Evolutionary conservation across 2,797 vertebrate genomes (phyloP).

Genomic region (Phrynocephalus forsythii): DNA sequence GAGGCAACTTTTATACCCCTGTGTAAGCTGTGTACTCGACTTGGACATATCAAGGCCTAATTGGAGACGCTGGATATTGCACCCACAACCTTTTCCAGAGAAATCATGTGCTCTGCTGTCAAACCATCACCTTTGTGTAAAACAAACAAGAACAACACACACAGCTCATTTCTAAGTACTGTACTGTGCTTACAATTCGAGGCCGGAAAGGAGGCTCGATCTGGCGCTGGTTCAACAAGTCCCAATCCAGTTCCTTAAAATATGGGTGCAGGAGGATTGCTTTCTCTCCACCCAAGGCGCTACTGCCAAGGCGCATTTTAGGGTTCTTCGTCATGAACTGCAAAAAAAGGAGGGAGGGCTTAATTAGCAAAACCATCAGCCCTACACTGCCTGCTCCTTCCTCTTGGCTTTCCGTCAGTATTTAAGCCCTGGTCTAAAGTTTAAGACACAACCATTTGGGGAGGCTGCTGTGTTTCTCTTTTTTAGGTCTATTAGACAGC

Average conservation of each 20-base stretch:
- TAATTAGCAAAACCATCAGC: neutral
- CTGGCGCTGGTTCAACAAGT: slow-evolving; percentile 88
- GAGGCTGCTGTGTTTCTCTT: too few relatives aligned
- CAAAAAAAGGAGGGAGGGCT: slow-evolving; percentile 46
- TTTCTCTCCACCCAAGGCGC: slow-evolving; percentile 84
- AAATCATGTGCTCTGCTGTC: neutral
- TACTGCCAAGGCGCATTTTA: slow-evolving; percentile 88
- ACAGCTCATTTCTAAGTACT: neutral
- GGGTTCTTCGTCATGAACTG: slow-evolving; percentile 97
- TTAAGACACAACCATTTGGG: too few relatives aligned
- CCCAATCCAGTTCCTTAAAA: slow-evolving; percentile 91
- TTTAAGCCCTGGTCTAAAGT: too few relatives aligned
- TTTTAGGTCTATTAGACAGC: too few relatives aligned
- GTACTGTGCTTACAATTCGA: slow-evolving; percentile 87
- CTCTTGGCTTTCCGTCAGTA: slow-evolving; percentile 44
- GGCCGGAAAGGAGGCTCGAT: slow-evolving; percentile 95
- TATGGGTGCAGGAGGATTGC: slow-evolving; percentile 89
- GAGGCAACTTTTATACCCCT: too few relatives aligned
- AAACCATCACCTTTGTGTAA: neutral
- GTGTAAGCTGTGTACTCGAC: too few relatives aligned
- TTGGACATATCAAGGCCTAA: too few relatives aligned
- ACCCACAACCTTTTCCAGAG: neutral
- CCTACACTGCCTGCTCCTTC: neutral
- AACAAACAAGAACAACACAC: neutral
- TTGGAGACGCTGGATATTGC: too few relatives aligned